phyloP scores from a whole-genome alignment of 64 coral and sea anemone species.

The Pachyseris speciosa region DNA sequence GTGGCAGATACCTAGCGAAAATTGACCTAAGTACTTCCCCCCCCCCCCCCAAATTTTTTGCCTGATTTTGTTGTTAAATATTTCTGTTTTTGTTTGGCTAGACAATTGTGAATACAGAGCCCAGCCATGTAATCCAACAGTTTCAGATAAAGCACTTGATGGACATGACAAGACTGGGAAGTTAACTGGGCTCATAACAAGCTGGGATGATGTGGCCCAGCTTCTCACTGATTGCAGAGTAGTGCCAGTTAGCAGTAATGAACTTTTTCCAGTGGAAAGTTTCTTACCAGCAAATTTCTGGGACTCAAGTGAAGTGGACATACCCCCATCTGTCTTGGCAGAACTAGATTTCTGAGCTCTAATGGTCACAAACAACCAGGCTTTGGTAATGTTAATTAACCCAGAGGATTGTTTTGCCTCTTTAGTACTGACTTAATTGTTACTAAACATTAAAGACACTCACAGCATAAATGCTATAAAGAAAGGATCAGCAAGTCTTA shows the following conservation, averaged over 20 bases:
- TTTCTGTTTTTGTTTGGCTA: neutral
- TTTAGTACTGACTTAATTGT: no score
- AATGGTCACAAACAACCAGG: no score
- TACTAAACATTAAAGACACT: no score
- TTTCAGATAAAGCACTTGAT: neutral
- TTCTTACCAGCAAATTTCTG: conserved; percentile 81
- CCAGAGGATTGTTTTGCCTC: no score
- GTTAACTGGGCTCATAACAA: conserved; percentile 1
- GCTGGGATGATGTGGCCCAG: conserved; percentile 34
- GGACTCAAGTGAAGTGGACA: conserved; percentile 38
- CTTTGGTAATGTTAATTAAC: no score
- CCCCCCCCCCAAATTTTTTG: no score
- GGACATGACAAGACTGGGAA: neutral
- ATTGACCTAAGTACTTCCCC: no score
- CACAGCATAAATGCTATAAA: no score
- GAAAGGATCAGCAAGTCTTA: no score
- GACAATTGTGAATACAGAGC: neutral
- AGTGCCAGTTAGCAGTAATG: conserved; percentile 49
- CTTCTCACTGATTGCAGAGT: conserved; percentile 66
- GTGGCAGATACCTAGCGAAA: no score
- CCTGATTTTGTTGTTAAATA: no score
- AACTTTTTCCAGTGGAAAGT: conserved; percentile 67
- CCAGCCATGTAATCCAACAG: neutral
- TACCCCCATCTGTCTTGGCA: conserved; percentile 32
- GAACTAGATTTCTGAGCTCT: conserved; percentile 55